Base-by-base conservation (phyloP, 2,113 vertebrate genomes). In the Gobio gobio region DNA sequence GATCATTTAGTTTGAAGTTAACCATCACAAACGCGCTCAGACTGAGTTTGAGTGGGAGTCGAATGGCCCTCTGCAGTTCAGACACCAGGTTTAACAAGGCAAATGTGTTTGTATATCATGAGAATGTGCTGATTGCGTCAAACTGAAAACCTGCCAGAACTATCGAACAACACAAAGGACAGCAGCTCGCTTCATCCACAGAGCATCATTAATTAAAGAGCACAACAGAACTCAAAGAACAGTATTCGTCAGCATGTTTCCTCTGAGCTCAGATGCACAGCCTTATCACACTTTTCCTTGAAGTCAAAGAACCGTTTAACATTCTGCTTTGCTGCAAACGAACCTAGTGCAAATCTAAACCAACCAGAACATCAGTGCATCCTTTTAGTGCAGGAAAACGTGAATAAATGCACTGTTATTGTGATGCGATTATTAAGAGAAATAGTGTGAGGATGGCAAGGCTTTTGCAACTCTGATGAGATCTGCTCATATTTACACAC, bases 61-160 rank as follows among this genome's bases (percentile, higher is more conserved):
- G 12, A 22, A 22, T 2, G 8, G 18, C 18, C 66, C 33, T 40
- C 33, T 10, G 36, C 66, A 43, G 66, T 43, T 43, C 66, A 70
- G 66, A 70, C 66, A 18, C n/a, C n/a, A n/a, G n/a, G n/a, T 43
- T 70, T 70, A 70, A 43, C 66, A 40, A 43, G 36, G 36, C 66
- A 70, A 70, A 70, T 43, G 36, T 70, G 18, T 43, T 70, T 5
- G 22, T 70, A 40, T 70, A 22, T 70, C 8, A 70, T 10, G 33
- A 70, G 66, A 70, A 40, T 68, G 33, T 68, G 64, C 33, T 20
- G 64, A 68, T 68, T 68, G 64, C 33, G 20, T 10, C 8, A 40
- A 70, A 70, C 33, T 40, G 33, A 70, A 70, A 70, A 22, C 33
- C 66, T 40, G 64, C 64, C 33, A 68, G 18, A 40, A 36, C 14